Evolutionary conservation across 2,113 vertebrate species (phyloP), one percentile per base, ranked within the genome.

Genomic region (Kryptolebias marmoratus): DNA sequence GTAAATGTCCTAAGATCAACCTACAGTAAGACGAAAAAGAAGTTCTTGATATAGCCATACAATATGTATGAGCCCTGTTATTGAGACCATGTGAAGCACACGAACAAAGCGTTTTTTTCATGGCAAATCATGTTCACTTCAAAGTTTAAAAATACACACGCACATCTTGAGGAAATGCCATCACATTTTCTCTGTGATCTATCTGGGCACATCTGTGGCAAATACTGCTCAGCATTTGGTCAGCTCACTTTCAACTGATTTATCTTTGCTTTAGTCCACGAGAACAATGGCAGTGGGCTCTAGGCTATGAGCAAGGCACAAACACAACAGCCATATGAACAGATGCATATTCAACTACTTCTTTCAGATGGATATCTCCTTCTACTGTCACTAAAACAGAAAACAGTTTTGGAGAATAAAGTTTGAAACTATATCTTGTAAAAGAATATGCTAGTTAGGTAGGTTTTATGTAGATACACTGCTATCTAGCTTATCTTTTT

Each of bases 131-230:
- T 91, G 93, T 94, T 94, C 93, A 93, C 95, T 92, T 96, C 94
- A 96, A 95, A 93, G 93, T 93, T 89, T 87, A 94, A 94, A 94
- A 93, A 92, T 92, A 90, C 91, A 90, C 89, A 92, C 90, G 81
- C 90, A 89, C 92, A 92, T 94, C 91, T 89, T 91, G 93, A 95
- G 95, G 95, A 96, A 95, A 96, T 95, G 94, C 95, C 95, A 94
- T 95, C 84, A 87, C 90, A 88, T 94, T 95, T 91, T 89, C 80
- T 87, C 82, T 92, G 92, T 93, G 90, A 93, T 93, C 87, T 90
- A 86, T 78, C 77, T 83, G 79, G 88, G 88, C 94, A 94, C 96
- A 97, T 96, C 96, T 97, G 96, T 94, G 94, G 91, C 93, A 91
- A 95, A 96, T 95, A 94, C 92, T 87, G 87, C 91, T 90, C 80